Evolutionary conservation across 2,797 vertebrate species (phyloP).

Genomic region (Capromys pilorides): DNA sequence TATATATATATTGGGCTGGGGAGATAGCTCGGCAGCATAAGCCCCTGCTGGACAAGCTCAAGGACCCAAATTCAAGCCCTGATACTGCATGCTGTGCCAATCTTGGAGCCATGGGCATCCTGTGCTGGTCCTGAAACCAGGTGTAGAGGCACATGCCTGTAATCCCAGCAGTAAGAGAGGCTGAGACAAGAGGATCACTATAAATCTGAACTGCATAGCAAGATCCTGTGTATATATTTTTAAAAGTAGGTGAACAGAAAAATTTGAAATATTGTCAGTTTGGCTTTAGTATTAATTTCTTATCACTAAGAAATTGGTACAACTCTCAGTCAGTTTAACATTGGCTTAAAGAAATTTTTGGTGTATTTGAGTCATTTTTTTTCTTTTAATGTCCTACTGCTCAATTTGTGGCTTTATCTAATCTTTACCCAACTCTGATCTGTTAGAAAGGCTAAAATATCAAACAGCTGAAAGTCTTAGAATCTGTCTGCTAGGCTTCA

Average conservation of each 20-base stretch:
- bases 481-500: conserved; percentile 44
- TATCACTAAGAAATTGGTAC: conserved; percentile 37
- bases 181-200: too few species aligned
- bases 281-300: conserved; percentile 28
- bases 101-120: too few species aligned
- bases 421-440: neutral
- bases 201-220: too few species aligned
- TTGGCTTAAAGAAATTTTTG: conserved; percentile 47
- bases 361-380: conserved; percentile 7
- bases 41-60: too few species aligned
- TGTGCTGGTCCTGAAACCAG: too few species aligned
- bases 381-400: conserved; percentile 13
- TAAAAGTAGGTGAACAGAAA: neutral
- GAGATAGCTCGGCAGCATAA: too few species aligned
- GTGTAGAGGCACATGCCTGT: too few species aligned
- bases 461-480: conserved; percentile 30
- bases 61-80: too few species aligned
- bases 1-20: neutral
- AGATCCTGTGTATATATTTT: neutral
- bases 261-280: conserved; percentile 35
- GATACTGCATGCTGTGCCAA: too few species aligned
- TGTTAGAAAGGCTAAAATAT: conserved; percentile 34
- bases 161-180: too few species aligned
- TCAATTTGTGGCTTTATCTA: neutral
- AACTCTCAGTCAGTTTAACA: neutral